These are phyloP conservation scores for Cataglyphis rosenhaueri DNA, from an alignment of 2,888 invertebrate genomes.

Conservation along the genomic window DNA sequence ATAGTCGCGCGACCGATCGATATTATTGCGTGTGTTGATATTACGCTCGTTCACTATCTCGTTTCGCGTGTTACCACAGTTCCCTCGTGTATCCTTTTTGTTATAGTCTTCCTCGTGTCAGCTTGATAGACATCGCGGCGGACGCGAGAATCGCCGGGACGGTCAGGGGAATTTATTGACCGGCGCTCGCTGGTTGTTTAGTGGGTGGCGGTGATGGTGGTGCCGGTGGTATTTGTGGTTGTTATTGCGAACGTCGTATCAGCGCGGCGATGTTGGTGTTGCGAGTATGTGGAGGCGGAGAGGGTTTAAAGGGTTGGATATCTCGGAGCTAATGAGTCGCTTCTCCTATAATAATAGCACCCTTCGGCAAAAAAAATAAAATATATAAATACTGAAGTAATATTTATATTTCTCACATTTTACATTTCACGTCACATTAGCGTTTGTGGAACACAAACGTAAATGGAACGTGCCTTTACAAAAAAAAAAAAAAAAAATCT, in stretches of 20 bases:
- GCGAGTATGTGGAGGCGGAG: neutral
- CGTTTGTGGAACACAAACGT: neutral
- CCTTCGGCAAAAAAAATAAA: neutral
- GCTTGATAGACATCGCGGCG: conserved; percentile 15
- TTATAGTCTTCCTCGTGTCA: neutral
- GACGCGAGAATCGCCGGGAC: neutral
- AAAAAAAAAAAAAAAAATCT: neutral
- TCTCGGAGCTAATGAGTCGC: conserved; percentile 24
- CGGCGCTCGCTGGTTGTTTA: conserved; percentile 42
- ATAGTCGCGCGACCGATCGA: neutral
- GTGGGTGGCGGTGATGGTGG: conserved; percentile 29
- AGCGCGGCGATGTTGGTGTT: neutral
- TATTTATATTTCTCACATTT: conserved; percentile 5
- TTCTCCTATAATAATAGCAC: conserved; percentile 16
- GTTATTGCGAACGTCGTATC: conserved; percentile 23
- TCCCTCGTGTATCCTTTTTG: neutral
- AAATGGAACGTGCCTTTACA: neutral
- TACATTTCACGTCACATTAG: neutral
- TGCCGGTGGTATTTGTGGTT: conserved; percentile 16
- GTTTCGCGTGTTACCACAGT: neutral
- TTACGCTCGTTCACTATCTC: neutral
- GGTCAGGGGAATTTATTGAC: conserved; percentile 63
- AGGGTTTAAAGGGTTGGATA: conserved; percentile 1
- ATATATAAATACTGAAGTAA: neutral
- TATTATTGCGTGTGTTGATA: neutral